A percentile compares a stretch with the other conserved stretches of the same genome.
Evolutionary conservation across 2,797 vertebrate genomes (phyloP).

Genomic region (Pitangus sulphuratus): DNA sequence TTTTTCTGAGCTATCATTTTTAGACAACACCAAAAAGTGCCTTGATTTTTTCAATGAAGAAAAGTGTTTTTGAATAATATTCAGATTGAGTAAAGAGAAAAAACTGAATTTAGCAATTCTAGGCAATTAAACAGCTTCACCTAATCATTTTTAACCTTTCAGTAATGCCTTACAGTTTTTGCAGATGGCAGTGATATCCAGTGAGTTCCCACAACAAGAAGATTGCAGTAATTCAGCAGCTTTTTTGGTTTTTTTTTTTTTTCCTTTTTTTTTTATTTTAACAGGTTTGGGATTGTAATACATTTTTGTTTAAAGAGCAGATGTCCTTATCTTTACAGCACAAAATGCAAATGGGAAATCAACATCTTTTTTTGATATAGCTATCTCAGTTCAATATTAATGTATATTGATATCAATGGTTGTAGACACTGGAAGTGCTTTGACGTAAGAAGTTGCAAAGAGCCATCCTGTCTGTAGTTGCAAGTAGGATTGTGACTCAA

Average conservation of each 20-base stretch:
- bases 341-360: not conserved
- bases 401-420: not conserved
- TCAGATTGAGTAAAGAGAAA: not conserved
- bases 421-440: not conserved
- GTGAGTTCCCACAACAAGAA: not conserved
- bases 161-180: not conserved
- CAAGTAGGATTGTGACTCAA: not conserved
- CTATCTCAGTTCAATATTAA: not conserved
- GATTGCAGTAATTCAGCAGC: not conserved
- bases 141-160: not conserved
- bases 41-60: not conserved
- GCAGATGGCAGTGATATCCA: not conserved
- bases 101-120: not conserved
- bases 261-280: not conserved
- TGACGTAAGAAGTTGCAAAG: not conserved
- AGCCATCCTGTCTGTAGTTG: not conserved
- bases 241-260: not conserved
- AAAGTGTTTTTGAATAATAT: not conserved
- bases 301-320: not conserved
- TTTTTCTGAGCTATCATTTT: not conserved
- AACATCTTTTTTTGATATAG: not conserved
- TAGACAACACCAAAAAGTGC: not conserved
- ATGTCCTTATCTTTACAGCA: not conserved
- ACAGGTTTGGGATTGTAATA: not conserved
- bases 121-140: not conserved